Base-by-base conservation (phyloP, 2,888 invertebrate genomes). In the Napeogenes inachia region DNA sequence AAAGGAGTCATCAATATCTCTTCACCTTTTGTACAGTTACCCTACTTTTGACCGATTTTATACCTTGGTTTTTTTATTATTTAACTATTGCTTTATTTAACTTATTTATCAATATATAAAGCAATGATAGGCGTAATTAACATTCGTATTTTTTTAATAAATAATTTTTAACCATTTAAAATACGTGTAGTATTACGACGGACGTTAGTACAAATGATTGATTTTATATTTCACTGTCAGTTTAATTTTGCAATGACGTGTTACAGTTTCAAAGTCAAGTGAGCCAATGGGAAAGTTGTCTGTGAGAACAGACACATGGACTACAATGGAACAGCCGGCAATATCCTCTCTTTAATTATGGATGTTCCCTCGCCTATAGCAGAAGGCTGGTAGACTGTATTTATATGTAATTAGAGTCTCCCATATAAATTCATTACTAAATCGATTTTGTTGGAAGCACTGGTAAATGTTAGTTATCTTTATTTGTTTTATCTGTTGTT, bases 271-370 rank as follows among this genome's bases (percentile, higher is more conserved):
- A 77, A 78, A 83, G 79, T 79, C 75, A 74, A 66, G 64, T 68
- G 61, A 68, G 64, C 76, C 78, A 82, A 81, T 83, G 71, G 73
- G 63, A 62, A 54, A 61, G 42, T 60, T 67, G 59, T 57, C 55
- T 66, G 65, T 87, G 87, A 67, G 86, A 89, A 76, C 46, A 2
- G 4, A 33, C 89, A 84, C 60, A 65, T 88, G 88, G 59, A 45
- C 21, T 38, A 65, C 65, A 5, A 57, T 67, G 68, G 59, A 73
- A 70, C 80, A 79, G 72, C 76, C 73, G 78, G 76, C 71, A 68
- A 73, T 77, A 80, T 82, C 82, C 80, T 79, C 65, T 60, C 70
- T 70, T 87, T 75, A 85, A 87, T 84, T 80, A 84, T 89, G 70
- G 61, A 89, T 80, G 74, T 71, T 63, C 60, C 67, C 69, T 68